These are phyloP conservation scores for Bufo gargarizans DNA, from an alignment of 2,113 vertebrate genomes.

Conservation along the genomic window DNA sequence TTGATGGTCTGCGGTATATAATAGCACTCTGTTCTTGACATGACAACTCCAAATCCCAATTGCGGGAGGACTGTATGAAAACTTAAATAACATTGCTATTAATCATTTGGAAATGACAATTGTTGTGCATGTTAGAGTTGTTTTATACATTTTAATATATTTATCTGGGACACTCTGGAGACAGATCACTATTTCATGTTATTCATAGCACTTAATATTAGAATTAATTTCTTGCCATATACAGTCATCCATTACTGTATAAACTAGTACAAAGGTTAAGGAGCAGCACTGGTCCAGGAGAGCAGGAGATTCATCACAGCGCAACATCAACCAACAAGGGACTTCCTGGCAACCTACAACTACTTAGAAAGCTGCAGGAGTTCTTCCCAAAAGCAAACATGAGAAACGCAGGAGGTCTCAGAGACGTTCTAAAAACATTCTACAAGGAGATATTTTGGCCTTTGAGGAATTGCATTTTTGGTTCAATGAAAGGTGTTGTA, in stretches of 20 bases:
- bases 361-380: conserved; percentile 6
- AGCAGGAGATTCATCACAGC: conserved; percentile 16
- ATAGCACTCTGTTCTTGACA: conserved; percentile 44
- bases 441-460: conserved; percentile 26
- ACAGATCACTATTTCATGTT: conserved; percentile 26
- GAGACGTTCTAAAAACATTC: conserved; percentile 3
- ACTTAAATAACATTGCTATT: conserved; percentile 49
- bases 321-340: conserved; percentile 16
- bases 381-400: conserved; percentile 22
- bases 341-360: background rate
- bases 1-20: conserved; percentile 52
- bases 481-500: conserved; percentile 42
- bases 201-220: conserved; percentile 7
- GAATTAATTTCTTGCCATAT: conserved; percentile 34
- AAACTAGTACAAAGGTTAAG: conserved; percentile 34
- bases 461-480: conserved; percentile 30
- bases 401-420: conserved; percentile 17
- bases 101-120: conserved; percentile 54
- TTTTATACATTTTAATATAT: conserved; percentile 40
- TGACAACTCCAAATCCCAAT: conserved; percentile 54
- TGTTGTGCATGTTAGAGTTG: conserved; percentile 20
- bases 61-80: conserved; percentile 47
- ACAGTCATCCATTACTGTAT: conserved; percentile 31
- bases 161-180: conserved; percentile 31
- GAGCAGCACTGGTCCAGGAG: conserved; percentile 1